Evolutionary conservation across 2,113 vertebrate species (phyloP).

Genomic region (Paralichthys olivaceus): DNA sequence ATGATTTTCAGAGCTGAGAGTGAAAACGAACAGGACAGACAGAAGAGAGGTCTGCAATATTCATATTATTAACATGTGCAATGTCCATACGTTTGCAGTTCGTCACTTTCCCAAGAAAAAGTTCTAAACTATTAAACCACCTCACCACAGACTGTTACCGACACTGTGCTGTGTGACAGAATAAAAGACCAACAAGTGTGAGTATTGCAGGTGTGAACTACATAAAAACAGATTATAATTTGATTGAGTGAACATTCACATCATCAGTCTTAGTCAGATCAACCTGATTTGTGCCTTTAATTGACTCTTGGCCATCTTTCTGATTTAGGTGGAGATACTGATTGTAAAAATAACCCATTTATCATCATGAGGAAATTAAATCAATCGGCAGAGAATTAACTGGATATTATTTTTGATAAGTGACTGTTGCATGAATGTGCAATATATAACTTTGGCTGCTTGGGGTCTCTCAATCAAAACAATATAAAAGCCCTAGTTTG

Average conservation of each 20-base stretch:
- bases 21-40: conserved; percentile 27
- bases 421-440: too few relatives aligned
- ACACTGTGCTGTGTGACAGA: conserved; percentile 13
- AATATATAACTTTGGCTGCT: too few relatives aligned
- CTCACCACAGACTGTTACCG: not conserved
- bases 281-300: not conserved
- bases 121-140: conserved; percentile 3
- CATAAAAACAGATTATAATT: not conserved
- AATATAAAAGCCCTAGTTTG: too few relatives aligned
- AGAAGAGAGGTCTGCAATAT: conserved; percentile 23
- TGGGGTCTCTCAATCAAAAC: too few relatives aligned
- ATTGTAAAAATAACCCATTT: not conserved
- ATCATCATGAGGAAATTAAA: not conserved
- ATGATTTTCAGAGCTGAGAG: conserved; percentile 23
- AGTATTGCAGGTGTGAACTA: not conserved
- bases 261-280: not conserved
- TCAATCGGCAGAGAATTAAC: not conserved
- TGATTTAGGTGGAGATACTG: not conserved
- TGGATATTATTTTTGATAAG: not conserved
- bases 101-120: conserved; percentile 32
- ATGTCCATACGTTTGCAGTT: conserved; percentile 25
- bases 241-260: not conserved
- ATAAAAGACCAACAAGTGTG: not conserved
- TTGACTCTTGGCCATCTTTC: not conserved
- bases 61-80: conserved; percentile 31